phyloP scores from a whole-genome alignment of 2,797 vertebrate genomes.

The Urosaurus nigricauda region DNA sequence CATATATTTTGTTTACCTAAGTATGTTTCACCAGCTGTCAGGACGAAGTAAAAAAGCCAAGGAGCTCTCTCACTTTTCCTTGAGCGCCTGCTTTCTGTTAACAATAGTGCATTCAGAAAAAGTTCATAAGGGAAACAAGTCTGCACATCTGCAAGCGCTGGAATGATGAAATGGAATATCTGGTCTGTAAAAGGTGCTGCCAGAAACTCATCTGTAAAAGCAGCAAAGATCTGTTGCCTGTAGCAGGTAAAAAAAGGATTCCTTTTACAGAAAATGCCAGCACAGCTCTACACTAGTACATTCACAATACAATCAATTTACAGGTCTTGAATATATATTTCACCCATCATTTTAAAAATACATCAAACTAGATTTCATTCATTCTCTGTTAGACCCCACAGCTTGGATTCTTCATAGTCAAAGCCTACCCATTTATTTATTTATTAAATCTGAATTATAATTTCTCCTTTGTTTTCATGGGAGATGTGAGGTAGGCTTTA shows the following conservation, averaged over 20 bases:
- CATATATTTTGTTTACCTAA: conserved; percentile 82
- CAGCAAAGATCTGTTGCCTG: conserved; percentile 93
- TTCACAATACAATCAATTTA: neutral
- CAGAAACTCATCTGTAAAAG: conserved; percentile 96
- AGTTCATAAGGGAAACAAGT: conserved; percentile 91
- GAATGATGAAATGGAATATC: conserved; percentile 94
- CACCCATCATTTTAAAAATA: neutral
- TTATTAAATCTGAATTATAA: no score
- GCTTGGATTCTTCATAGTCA: conserved; percentile 32
- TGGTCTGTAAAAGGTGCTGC: conserved; percentile 95
- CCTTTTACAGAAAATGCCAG: neutral
- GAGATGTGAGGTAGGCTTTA: no score
- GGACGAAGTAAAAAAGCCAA: conserved; percentile 96
- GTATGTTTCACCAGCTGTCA: conserved; percentile 90
- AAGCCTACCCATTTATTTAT: neutral
- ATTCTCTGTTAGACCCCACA: neutral
- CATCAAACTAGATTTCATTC: neutral
- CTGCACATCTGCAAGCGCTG: conserved; percentile 89
- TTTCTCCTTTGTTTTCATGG: no score
- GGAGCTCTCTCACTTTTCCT: conserved; percentile 83
- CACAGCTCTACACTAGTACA: neutral
- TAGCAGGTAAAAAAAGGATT: conserved; percentile 41
- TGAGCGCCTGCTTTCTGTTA: conserved; percentile 75
- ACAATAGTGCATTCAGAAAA: conserved; percentile 91
- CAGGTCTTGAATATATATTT: neutral